A percentile compares a stretch with the other conserved stretches of the same genome.
These are phyloP conservation scores for Synanceia verrucosa DNA, from an alignment of 2,797 vertebrate species.

Conservation along the genomic window DNA sequence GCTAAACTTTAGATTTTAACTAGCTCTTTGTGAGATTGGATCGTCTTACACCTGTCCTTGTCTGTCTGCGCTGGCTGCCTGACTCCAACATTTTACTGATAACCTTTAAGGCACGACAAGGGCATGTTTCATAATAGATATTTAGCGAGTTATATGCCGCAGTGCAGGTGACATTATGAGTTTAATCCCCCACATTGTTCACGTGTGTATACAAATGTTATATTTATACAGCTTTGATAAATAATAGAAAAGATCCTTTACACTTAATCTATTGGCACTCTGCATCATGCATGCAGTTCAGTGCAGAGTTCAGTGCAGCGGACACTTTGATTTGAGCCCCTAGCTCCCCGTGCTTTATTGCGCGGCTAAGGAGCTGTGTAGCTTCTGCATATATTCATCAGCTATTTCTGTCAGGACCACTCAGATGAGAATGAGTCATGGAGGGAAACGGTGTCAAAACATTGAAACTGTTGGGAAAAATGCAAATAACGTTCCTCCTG, in stretches of 20 bases:
- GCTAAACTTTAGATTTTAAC: slow-evolving; percentile 24
- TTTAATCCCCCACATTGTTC: slow-evolving; percentile 10
- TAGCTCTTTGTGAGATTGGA: not conserved
- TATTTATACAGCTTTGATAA: slow-evolving; percentile 29
- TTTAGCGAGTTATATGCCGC: not conserved
- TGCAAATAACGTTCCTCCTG: slow-evolving; percentile 89
- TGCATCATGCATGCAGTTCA: slow-evolving; percentile 27
- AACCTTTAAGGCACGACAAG: not conserved
- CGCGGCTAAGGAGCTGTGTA: slow-evolving; percentile 78
- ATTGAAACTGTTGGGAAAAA: slow-evolving; percentile 87
- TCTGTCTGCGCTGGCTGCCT: slow-evolving; percentile 2
- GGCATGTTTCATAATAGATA: not conserved
- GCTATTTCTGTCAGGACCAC: slow-evolving; percentile 86
- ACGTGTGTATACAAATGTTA: slow-evolving; percentile 36
- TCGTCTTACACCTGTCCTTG: slow-evolving; percentile 13
- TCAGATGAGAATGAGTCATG: slow-evolving; percentile 83
- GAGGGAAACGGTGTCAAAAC: slow-evolving; percentile 89
- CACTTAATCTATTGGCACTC: slow-evolving; percentile 19
- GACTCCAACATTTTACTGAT: slow-evolving; percentile 12
- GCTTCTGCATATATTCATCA: slow-evolving; percentile 84
- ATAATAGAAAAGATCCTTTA: slow-evolving; percentile 24
- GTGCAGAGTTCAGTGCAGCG: slow-evolving; percentile 27
- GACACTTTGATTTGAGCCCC: slow-evolving; percentile 19
- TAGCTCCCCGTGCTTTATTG: slow-evolving; percentile 26
- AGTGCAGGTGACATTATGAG: not conserved